Base-by-base conservation (phyloP, 1,140 invertebrate genomes). In the Tetraneura akinire region DNA sequence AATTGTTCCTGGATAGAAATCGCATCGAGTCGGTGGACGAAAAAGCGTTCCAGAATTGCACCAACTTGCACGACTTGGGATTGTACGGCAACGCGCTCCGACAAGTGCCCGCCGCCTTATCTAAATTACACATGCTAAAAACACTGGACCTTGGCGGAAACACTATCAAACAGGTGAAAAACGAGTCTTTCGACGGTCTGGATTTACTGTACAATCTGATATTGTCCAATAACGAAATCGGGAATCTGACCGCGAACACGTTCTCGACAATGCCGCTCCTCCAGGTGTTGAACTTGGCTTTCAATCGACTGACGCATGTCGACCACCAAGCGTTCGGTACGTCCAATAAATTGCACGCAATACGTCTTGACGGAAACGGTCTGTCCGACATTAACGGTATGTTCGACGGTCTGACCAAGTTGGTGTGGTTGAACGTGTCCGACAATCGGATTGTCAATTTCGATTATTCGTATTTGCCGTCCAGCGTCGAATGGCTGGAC, bases 381-480 rank as follows among this genome's bases (percentile, higher is more conserved):
- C 86, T 97, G 29, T 91, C 90, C 16, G 93, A 96, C 84, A 94
- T 97, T 74, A 93, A 91, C 84, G 93, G 92, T 8, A 87, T 95
- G 37, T 96, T 97, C 85, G 90, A 90, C 81, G 92, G 94, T 83
- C 90, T 96, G 84, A 90, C 92, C 1, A 91, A 91, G 82, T 87
- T 97, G 64, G 87, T 94, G 82, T 96, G 94, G 94, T 86, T 97
- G 42, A 97, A 97, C 87, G 92, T 96, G 81, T 96, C 94, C 42
- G 93, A 95, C 87, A 97, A 97, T 87, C 90, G 91, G 84, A 88
- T 97, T 82, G 90, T 93, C 83, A 92, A 92, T 90, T 97, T 97
- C 87, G 95, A 97, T 86, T 97, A 96, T 85, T 90, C 92, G 21
- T 88, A 95, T 70, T 90, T 97, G 64, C 95, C 96, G 0, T 85